Base-by-base conservation (phyloP, 2,113 vertebrate genomes). In the Cepphus grylle region DNA sequence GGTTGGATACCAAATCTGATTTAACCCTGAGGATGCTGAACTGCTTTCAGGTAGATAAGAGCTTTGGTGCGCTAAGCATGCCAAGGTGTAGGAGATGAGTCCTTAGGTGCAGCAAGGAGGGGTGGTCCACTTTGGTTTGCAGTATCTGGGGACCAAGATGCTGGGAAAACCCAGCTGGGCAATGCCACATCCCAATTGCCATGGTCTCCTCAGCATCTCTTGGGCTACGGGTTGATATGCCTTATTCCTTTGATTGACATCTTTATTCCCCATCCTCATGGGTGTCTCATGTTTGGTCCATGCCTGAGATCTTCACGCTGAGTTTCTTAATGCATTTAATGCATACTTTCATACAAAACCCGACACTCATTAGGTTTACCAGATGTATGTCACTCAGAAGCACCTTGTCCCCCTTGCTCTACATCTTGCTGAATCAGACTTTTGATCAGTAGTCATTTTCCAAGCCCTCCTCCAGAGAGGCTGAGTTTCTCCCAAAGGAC, bases 21-120 rank as follows among this genome's bases (percentile, higher is more conserved):
- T 93, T 94, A 94, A 95, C 92, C 42, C 63, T 83, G n/a, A 83
- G 59, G 38, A 77, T 81, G 38, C 82, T 45, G n/a, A 88, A 79
- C 20, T 81, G 25, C 30, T 73, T 90, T 80, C 63, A 50, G 45
- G 47, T 36, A 52, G 47, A 21, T n/a, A 43, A 83, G 45, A 62
- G 27, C 6, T 86, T 69, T 45, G 40, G 30, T 13, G 14, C 47
- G 32, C 29, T 76, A 34, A 52, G 10, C 34, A 56, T 34, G 26
- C 14, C 36, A 30, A 34, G 6, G 5, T n/a, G 30, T 34, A 23
- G 14, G 36, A 84, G 11, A 45, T 3, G 3, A 56, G 43, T 38
- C 52, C 26, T 67, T 34, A 61, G 29, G 12, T 19, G 9, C 21
- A 83, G 14, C 12, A 77, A 21, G 49, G 47, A 85, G 11, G 14